Conservation (phyloP, 1,140 invertebrate genomes). For the Drosophila dunni region DNA sequence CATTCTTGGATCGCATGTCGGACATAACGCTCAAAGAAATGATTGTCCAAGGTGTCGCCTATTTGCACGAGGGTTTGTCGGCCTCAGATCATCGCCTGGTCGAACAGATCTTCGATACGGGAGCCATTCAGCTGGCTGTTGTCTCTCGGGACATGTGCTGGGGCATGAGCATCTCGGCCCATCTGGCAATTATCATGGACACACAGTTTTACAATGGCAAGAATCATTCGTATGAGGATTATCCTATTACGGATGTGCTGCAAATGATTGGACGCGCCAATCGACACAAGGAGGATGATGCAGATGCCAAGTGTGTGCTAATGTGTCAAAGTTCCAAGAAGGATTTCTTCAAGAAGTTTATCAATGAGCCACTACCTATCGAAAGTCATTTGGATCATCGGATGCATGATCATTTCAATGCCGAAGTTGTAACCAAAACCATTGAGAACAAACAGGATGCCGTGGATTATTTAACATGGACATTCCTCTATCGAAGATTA, state of each 20-base stretch:
- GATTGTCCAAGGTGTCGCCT: conserved; percentile 96
- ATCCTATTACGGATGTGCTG: conserved; percentile 97
- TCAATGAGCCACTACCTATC: conserved; percentile 98
- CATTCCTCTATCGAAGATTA: conserved; percentile 97
- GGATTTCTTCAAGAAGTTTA: conserved; percentile 99
- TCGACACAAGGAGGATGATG: conserved; percentile 95
- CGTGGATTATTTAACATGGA: conserved; percentile 99
- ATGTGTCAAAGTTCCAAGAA: conserved; percentile 99
- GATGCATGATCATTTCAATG: conserved; percentile 99
- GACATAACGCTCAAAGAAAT: conserved; percentile 96
- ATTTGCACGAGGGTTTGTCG: conserved; percentile 97
- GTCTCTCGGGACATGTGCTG: conserved; percentile 96
- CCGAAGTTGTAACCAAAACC: conserved; percentile 99
- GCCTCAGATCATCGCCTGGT: conserved; percentile 94
- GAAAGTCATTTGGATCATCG: conserved; percentile 98
- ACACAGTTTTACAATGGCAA: conserved; percentile 99
- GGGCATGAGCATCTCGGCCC: conserved; percentile 94
- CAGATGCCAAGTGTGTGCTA: conserved; percentile 97
- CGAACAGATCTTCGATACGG: conserved; percentile 96
- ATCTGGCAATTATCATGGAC: conserved; percentile 98
- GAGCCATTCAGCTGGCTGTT: conserved; percentile 97
- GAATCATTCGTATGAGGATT: conserved; percentile 97
- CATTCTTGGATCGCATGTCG: conserved; percentile 93
- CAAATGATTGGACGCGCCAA: conserved; percentile 98
- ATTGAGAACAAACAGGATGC: conserved; percentile 99